Percentiles rank a stretch among this genome's conserved stretches.
Evolutionary conservation across 2,113 vertebrate genomes (phyloP).

Genomic region (Plecturocebus donacophilus): DNA sequence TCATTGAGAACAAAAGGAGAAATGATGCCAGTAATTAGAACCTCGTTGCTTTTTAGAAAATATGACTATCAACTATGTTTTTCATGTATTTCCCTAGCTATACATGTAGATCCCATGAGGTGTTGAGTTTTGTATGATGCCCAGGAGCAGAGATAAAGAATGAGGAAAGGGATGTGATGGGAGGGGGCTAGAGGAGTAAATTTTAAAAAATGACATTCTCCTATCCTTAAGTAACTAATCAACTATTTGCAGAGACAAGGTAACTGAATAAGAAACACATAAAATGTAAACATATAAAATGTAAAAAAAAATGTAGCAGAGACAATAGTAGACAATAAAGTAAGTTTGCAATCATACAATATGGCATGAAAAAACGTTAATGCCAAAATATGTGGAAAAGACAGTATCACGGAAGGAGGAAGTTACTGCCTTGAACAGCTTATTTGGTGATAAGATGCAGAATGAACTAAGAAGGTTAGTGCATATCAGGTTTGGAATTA

Average conservation of each 20-base stretch:
- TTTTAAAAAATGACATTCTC: neutral
- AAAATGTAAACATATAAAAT: neutral
- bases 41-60: neutral
- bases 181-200: neutral
- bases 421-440: neutral
- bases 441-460: neutral
- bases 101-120: neutral
- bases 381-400: neutral
- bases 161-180: neutral
- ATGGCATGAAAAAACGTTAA: neutral
- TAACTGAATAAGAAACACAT: neutral
- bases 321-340: neutral
- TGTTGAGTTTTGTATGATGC: neutral
- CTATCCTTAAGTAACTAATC: neutral
- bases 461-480: no score
- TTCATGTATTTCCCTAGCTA: neutral
- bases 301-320: neutral
- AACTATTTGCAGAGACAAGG: neutral
- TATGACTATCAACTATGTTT: neutral
- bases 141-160: neutral
- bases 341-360: slow-evolving; percentile 9
- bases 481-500: neutral
- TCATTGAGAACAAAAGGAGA: neutral
- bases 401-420: neutral
- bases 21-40: neutral